A percentile compares a stretch with the other conserved stretches of the same genome.
Evolutionary conservation across 53 echinoderm and acorn worm genomes (phyloP).

Genomic region (Arbacia lixula): DNA sequence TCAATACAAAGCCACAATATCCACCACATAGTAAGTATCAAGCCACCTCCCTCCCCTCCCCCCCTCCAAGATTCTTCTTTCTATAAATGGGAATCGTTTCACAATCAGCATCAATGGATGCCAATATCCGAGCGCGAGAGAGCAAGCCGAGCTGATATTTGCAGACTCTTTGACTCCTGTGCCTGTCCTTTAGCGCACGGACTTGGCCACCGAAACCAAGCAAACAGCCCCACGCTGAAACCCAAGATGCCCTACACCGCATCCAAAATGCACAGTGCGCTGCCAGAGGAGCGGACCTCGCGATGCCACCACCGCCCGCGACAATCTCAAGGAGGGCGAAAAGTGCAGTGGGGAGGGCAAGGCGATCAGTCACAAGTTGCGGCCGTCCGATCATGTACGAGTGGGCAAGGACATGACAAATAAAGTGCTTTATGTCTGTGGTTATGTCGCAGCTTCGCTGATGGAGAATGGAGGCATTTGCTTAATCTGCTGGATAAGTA

Average conservation of each 20-base stretch:
- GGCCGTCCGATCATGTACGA: too few species aligned
- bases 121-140: not conserved
- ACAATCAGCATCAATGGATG: too few species aligned
- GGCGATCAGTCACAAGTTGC: constrained; percentile 13
- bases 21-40: too few species aligned
- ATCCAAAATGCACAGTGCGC: not conserved
- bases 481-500: too few species aligned
- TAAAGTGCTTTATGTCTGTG: too few species aligned
- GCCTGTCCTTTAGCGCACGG: not conserved
- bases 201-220: not conserved
- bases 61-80: too few species aligned
- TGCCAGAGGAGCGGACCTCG: not conserved
- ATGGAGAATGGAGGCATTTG: too few species aligned
- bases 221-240: constrained; percentile 38
- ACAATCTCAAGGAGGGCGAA: not conserved
- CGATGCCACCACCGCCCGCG: not conserved
- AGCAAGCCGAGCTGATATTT: constrained; percentile 7
- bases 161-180: constrained; percentile 33
- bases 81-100: too few species aligned
- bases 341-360: constrained; percentile 42
- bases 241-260: not conserved
- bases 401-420: too few species aligned
- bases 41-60: too few species aligned
- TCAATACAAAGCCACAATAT: constrained; percentile 4
- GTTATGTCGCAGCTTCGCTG: too few species aligned